These are phyloP conservation scores for Sicus ferrugineus DNA, from an alignment of 2,888 invertebrate species.

Conservation along the genomic window DNA sequence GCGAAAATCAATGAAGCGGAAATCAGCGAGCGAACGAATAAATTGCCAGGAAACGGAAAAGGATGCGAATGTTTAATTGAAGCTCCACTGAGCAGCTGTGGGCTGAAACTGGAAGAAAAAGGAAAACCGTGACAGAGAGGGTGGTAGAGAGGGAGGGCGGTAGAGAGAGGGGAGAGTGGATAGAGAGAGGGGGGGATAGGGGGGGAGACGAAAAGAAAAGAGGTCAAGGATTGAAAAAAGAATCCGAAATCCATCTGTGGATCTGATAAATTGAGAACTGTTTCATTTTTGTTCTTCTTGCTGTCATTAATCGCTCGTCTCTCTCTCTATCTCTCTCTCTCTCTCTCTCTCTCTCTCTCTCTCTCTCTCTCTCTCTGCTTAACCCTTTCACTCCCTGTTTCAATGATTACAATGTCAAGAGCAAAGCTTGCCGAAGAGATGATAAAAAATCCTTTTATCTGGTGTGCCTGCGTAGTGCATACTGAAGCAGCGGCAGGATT, in stretches of 20 bases:
- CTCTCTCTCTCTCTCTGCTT: no score
- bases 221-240: neutral
- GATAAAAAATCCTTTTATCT: neutral
- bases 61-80: slow-evolving; percentile 15
- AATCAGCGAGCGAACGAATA: slow-evolving; percentile 14
- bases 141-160: neutral
- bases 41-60: slow-evolving; percentile 4
- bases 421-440: neutral
- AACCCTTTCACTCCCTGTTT: no score
- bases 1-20: slow-evolving; percentile 41
- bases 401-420: neutral
- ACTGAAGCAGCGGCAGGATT: neutral
- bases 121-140: neutral
- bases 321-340: no score
- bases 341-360: no score
- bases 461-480: neutral
- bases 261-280: slow-evolving; percentile 41
- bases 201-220: neutral
- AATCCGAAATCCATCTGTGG: neutral
- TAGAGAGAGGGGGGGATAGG: neutral
- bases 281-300: slow-evolving; percentile 40
- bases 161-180: neutral
- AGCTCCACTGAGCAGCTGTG: no score
- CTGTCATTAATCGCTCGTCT: no score
- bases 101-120: no score